Evolutionary conservation across 2,888 invertebrate species (phyloP).

Genomic region (Tyria jacobaeae): DNA sequence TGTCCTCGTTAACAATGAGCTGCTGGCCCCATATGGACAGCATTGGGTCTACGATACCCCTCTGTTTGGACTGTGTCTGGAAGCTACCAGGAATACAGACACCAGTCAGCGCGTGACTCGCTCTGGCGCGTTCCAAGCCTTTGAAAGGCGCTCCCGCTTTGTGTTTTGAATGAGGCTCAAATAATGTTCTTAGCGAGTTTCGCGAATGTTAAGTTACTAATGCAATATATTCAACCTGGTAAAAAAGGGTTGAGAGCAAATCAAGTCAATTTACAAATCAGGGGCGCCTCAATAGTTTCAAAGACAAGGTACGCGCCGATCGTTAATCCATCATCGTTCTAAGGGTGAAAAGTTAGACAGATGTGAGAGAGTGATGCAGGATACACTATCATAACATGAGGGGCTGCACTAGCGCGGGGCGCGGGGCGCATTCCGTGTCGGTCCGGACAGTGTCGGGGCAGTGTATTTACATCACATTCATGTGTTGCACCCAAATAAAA

Average conservation of each 20-base stretch:
- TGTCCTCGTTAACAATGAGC: constrained; percentile 99
- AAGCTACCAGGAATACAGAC: constrained; percentile 88
- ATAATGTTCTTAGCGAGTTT: not conserved
- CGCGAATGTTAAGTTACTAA: not conserved
- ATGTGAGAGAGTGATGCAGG: constrained; percentile 54
- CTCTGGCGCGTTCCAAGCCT: constrained; percentile 44
- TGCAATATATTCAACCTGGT: not conserved
- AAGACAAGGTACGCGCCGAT: constrained; percentile 45
- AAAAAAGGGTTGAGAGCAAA: not conserved
- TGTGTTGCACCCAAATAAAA: constrained; percentile 48
- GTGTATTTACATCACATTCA: constrained; percentile 59
- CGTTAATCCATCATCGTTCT: constrained; percentile 42
- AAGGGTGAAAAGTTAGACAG: constrained; percentile 48
- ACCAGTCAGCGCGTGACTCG: constrained; percentile 64
- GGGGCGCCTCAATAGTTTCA: constrained; percentile 27
- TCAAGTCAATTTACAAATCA: constrained; percentile 14
- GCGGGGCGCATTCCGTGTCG: constrained; percentile 45
- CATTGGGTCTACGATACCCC: constrained; percentile 99
- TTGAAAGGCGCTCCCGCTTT: constrained; percentile 23
- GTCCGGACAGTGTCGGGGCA: constrained; percentile 46
- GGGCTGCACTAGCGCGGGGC: constrained; percentile 49
- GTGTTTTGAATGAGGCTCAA: constrained; percentile 10
- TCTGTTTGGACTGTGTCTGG: constrained; percentile 96
- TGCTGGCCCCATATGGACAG: constrained; percentile 99
- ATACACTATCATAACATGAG: constrained; percentile 49